Evolutionary conservation across 2,797 vertebrate genomes (phyloP), one percentile per base, ranked within the genome.

Genomic region (Taeniopygia guttata): DNA sequence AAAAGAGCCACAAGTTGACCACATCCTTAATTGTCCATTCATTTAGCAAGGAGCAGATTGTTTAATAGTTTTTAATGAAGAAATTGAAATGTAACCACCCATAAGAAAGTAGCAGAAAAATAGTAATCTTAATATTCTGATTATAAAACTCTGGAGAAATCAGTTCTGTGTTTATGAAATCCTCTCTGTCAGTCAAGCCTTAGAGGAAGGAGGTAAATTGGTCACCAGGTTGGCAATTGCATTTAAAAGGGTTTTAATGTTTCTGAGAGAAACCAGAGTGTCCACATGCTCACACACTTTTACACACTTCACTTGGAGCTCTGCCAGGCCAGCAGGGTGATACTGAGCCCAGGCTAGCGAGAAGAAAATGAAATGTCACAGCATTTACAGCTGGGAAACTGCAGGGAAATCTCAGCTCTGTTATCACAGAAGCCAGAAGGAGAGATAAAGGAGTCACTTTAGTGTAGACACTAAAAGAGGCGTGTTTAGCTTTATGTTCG

Each of bases 1-100:
- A 26, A 12, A 85, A 69, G 84, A 96, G 51, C 79, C 89, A 75
- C 60, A 78, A 68, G 43, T 72, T 96, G 69, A 77, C 90, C 76
- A 85, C 29, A n/a, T 66, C 36, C 25, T 49, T 84, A 49, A 75
- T 43, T 85, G 46, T 55, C 29, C 12, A 27, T 87, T 93, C 62
- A 77, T 93, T 95, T 84, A 78, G 54, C 21, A 73, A 87, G 79
- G 83, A 81, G 21, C 69, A 89, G 56, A 88, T 64, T 91, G 15
- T 26, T 75, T 72, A 22, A 45, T 48, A 56, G 36, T 55, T 88
- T 90, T 63, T 73, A 36, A 54, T 49, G 52, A 89, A 75, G 74
- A 51, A 45, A 80, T 26, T 55, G 34, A 74, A 80, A 60, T 48
- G 19, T 72, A 76, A 36, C 48, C 30, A 46, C 14, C 7, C 13